phyloP scores from a whole-genome alignment of 2,888 invertebrate genomes.

The Caenorhabditis sp. region DNA sequence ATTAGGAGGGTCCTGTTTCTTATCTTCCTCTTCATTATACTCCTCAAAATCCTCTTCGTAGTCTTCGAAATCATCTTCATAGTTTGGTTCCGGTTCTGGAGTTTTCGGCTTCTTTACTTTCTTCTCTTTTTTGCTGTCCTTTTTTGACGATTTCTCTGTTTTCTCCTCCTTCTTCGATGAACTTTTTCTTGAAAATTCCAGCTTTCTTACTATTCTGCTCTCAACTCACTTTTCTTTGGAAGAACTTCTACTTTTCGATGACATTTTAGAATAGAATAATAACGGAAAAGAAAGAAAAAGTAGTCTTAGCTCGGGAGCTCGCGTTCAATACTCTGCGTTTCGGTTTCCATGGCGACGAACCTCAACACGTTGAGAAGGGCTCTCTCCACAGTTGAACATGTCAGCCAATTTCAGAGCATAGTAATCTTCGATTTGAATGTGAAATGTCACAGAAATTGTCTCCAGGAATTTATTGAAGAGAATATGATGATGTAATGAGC shows the following conservation, averaged over 20 bases:
- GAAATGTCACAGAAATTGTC: no score
- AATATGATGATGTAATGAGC: background rate
- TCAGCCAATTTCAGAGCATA: no score
- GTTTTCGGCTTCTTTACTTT: constrained; percentile 50
- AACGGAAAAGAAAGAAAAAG: background rate
- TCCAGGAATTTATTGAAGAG: background rate
- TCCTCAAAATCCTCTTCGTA: constrained; percentile 66
- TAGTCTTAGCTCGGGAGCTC: background rate
- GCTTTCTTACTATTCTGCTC: background rate
- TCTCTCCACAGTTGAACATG: no score
- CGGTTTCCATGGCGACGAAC: constrained; percentile 41
- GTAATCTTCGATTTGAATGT: no score
- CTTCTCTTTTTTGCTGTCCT: constrained; percentile 43
- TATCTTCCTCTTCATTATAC: constrained; percentile 35
- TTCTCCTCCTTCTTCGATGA: constrained; percentile 22
- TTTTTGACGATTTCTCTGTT: constrained; percentile 21
- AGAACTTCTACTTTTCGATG: constrained; percentile 45
- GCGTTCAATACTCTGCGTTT: background rate
- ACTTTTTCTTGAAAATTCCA: constrained; percentile 5
- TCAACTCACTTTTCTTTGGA: constrained; percentile 57
- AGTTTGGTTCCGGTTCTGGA: constrained; percentile 34
- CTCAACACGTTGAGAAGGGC: background rate
- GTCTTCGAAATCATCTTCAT: constrained; percentile 64
- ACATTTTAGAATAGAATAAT: constrained; percentile 20
- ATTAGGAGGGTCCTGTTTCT: background rate